Conservation (phyloP, 2,888 invertebrate genomes). For the Onchidella celtica region DNA sequence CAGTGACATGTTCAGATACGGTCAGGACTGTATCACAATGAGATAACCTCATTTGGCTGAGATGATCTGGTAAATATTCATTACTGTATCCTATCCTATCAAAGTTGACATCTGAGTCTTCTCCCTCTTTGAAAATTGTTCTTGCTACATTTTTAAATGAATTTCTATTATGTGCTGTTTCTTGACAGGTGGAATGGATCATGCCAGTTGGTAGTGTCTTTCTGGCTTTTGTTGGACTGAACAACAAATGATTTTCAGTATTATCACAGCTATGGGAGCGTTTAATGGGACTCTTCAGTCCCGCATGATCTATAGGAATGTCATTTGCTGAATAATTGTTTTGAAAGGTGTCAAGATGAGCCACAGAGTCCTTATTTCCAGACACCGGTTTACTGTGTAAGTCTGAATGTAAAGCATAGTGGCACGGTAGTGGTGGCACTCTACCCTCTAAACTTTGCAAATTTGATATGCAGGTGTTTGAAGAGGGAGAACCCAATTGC, state of each 20-base stretch:
- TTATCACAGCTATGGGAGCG: neutral
- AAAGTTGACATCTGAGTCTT: neutral
- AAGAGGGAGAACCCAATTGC: too few relatives aligned
- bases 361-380: neutral
- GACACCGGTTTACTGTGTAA: neutral
- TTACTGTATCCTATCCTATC: neutral
- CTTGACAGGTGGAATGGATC: too few relatives aligned
- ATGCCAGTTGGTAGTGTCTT: neutral
- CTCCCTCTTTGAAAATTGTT: neutral
- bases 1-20: neutral
- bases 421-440: too few relatives aligned
- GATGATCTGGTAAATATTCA: too few relatives aligned
- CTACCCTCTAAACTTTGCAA: too few relatives aligned
- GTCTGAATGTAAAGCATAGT: too few relatives aligned
- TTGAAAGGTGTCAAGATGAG: too few relatives aligned
- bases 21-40: too few relatives aligned
- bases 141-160: neutral
- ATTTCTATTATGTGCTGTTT: neutral
- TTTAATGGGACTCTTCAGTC: constrained; percentile 10
- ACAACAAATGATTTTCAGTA: neutral
- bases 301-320: neutral
- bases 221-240: constrained; percentile 32
- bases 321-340: neutral
- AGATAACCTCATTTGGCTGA: too few relatives aligned
- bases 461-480: too few relatives aligned